Evolutionary conservation across 2,113 vertebrate species (phyloP), one percentile per base, ranked within the genome.

Genomic region (Lampris megalopsis): DNA sequence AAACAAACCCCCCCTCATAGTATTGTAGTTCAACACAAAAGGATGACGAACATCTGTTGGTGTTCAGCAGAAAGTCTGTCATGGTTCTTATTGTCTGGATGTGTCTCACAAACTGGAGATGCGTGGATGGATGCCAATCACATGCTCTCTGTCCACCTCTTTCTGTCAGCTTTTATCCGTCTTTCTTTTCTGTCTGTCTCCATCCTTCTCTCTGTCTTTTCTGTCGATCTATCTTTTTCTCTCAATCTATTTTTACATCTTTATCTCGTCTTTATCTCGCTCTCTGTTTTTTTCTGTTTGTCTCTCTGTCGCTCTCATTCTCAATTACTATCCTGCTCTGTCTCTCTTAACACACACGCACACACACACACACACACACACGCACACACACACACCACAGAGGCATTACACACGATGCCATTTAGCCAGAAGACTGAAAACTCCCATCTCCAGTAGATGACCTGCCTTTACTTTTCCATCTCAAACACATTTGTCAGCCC

Each of bases 51-150:
- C 62, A 64, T 56, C 68, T 67, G 37, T 53, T 68, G 79, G 75
- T 83, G 81, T 83, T 59, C 71, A 38, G 61, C 71, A 82, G 81
- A 82, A 74, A 68, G 63, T 43, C 76, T 66, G 11, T 82, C 85
- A 89, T 82, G 85, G 64, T 70, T 84, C 86, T 87, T 80, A 87
- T 86, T 87, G 82, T 90, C 69, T 24, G 64, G 63, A 79, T 79
- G 75, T 62, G 60, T 68, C 82, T 73, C 54, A 56, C 60, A 66
- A 49, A 71, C 73, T 81, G 45, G 66, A 48, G 73, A 87, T 58
- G 68, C 73, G 45, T 66, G 69, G 73, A 88, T 73, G 77, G 85
- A 80, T 88, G 85, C 80, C 90, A 85, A 89, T 90, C 85, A 88
- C 85, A 85, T 60, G 77, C 83, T 79, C 58, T 77, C 68, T 50